Evolutionary conservation across 2,797 vertebrate genomes (phyloP).

Genomic region (Callimico goeldii): DNA sequence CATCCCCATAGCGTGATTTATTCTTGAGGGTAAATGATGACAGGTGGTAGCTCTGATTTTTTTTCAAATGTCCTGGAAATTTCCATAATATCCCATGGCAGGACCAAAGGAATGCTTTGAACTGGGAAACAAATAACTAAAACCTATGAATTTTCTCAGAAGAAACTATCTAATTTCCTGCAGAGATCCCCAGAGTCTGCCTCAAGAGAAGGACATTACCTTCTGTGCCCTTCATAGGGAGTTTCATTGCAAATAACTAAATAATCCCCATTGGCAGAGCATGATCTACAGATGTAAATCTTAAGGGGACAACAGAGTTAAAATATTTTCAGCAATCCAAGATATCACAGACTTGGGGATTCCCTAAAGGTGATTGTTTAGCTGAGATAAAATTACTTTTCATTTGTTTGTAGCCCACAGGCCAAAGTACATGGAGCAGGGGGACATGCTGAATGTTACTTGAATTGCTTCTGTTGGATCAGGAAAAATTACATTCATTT

Average conservation of each 20-base stretch:
- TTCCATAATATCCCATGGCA: constrained; percentile 34
- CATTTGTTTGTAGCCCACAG: constrained; percentile 61
- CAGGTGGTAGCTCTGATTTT: constrained; percentile 30
- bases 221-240: constrained; percentile 19
- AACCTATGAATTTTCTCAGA: constrained; percentile 63
- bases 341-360: not conserved
- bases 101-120: constrained; percentile 74
- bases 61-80: not conserved
- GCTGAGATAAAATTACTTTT: constrained; percentile 62
- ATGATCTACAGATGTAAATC: constrained; percentile 24
- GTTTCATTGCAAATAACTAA: constrained; percentile 42
- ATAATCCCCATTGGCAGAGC: not conserved
- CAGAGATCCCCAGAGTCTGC: constrained; percentile 61
- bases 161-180: constrained; percentile 75
- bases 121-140: constrained; percentile 53
- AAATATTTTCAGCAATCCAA: constrained; percentile 45
- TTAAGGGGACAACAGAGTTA: constrained; percentile 29
- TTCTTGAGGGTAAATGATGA: not conserved
- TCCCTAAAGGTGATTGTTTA: constrained; percentile 54
- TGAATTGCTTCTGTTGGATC: constrained; percentile 30
- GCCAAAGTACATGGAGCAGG: not conserved
- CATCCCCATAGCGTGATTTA: not conserved
- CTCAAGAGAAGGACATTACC: not conserved
- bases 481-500: constrained; percentile 52
- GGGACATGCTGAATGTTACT: not conserved